Conservation (phyloP, 1,140 invertebrate species). For the Chelonus insularis region DNA sequence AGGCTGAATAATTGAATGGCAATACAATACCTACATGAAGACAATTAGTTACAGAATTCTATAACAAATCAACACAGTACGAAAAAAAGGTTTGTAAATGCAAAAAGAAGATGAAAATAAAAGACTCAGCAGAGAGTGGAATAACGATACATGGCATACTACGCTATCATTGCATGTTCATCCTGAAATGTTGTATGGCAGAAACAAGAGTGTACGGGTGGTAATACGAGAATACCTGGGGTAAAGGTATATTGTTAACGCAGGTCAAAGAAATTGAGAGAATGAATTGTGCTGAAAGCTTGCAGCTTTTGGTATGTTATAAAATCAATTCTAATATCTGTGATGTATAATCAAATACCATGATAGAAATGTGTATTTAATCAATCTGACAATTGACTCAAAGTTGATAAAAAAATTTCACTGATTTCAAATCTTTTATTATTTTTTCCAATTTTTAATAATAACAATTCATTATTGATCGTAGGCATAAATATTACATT, state of each 20-base stretch:
- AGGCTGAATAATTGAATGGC: background rate
- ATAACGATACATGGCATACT: background rate
- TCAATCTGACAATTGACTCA: too few relatives aligned
- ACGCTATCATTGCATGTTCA: background rate
- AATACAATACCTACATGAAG: background rate
- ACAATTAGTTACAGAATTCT: conserved; percentile 11
- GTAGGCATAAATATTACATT: too few relatives aligned
- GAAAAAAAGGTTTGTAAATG: background rate
- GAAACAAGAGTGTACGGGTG: conserved; percentile 25
- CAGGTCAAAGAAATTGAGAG: conserved; percentile 13
- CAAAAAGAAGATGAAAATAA: conserved; percentile 1
- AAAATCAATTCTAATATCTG: too few relatives aligned
- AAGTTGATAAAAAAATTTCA: too few relatives aligned
- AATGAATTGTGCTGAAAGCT: background rate
- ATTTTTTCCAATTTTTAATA: too few relatives aligned
- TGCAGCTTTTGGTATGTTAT: too few relatives aligned
- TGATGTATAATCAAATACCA: too few relatives aligned
- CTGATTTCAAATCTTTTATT: too few relatives aligned
- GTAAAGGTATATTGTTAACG: conserved; percentile 18
- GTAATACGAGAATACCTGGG: conserved; percentile 25
- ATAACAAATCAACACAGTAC: too few relatives aligned
- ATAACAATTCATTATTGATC: too few relatives aligned
- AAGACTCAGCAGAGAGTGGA: background rate
- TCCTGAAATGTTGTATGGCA: conserved; percentile 5
- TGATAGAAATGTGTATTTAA: too few relatives aligned